phyloP scores from a whole-genome alignment of 2,888 invertebrate species.

The Lamellibrachia columna region DNA sequence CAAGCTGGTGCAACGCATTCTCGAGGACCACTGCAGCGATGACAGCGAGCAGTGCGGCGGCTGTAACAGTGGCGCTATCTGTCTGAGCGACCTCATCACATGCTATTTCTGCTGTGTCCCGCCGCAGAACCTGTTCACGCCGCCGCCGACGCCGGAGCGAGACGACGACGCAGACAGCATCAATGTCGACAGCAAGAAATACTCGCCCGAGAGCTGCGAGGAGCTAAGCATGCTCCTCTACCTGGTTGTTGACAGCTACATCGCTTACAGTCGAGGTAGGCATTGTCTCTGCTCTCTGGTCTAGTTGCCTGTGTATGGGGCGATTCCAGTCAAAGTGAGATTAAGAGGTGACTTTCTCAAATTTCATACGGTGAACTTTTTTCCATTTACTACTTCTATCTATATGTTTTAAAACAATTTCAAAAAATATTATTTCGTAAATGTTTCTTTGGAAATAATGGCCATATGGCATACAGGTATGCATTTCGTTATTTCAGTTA shows the following conservation, averaged over 20 bases:
- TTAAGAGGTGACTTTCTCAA: too few relatives aligned
- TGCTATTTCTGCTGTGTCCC: conserved; percentile 42
- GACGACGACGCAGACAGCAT: conserved; percentile 35
- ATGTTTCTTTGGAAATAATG: too few relatives aligned
- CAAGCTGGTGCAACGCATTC: conserved; percentile 42
- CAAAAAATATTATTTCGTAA: too few relatives aligned
- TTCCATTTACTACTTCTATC: too few relatives aligned
- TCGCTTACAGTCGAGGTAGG: conserved; percentile 44
- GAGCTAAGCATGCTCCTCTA: conserved; percentile 47
- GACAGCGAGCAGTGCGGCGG: conserved; percentile 30
- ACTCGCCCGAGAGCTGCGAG: conserved; percentile 31
- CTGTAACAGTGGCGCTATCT: conserved; percentile 43
- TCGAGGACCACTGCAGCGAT: conserved; percentile 42
- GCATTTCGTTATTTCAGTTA: too few relatives aligned
- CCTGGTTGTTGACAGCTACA: conserved; percentile 42
- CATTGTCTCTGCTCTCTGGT: background rate
- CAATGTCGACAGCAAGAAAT: conserved; percentile 27
- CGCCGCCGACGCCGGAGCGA: conserved; percentile 47
- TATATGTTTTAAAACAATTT: too few relatives aligned
- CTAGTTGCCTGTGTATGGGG: too few relatives aligned
- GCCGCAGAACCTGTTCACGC: conserved; percentile 40
- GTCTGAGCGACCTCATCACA: conserved; percentile 41
- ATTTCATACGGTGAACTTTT: too few relatives aligned
- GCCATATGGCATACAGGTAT: too few relatives aligned
- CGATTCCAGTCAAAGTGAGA: background rate